Evolutionary conservation across 2,888 invertebrate species (phyloP).

Genomic region (Cyaniris semiargus): DNA sequence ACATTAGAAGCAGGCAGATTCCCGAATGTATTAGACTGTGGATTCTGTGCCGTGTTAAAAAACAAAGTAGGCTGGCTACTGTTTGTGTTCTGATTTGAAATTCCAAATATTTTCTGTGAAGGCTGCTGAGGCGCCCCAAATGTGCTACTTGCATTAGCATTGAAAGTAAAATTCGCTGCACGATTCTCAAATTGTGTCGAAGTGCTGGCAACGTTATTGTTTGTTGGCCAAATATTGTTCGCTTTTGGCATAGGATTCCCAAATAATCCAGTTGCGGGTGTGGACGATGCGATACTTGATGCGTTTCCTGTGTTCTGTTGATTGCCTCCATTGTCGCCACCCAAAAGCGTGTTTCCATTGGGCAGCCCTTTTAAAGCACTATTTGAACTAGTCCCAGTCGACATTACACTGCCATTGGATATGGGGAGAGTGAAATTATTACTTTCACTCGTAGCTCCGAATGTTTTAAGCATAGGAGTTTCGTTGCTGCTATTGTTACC

Average conservation of each 20-base stretch:
- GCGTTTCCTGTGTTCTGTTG: constrained; percentile 43
- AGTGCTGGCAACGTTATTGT: constrained; percentile 46
- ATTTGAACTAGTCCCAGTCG: constrained; percentile 36
- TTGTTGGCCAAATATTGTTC: constrained; percentile 57
- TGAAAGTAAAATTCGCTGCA: constrained; percentile 54
- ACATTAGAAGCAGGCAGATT: constrained; percentile 46
- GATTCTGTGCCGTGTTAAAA: constrained; percentile 47
- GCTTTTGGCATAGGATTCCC: constrained; percentile 49
- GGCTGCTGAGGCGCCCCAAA: constrained; percentile 48
- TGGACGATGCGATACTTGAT: constrained; percentile 40
- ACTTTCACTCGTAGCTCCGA: constrained; percentile 43
- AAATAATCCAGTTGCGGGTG: constrained; percentile 47
- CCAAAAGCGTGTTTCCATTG: constrained; percentile 42
- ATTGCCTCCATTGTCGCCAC: constrained; percentile 46
- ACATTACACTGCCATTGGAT: constrained; percentile 37
- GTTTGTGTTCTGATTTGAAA: constrained; percentile 48
- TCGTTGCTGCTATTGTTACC: constrained; percentile 49
- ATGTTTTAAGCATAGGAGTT: constrained; percentile 46
- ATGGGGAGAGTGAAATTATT: constrained; percentile 42
- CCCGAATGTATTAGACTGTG: constrained; percentile 55
- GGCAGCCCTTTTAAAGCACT: constrained; percentile 36
- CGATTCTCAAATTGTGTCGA: constrained; percentile 52
- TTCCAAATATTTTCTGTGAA: constrained; percentile 53
- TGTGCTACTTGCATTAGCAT: constrained; percentile 40
- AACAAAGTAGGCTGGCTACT: constrained; percentile 52